phyloP scores from a whole-genome alignment of 2,888 invertebrate species.

The Strigamia crassipes region DNA sequence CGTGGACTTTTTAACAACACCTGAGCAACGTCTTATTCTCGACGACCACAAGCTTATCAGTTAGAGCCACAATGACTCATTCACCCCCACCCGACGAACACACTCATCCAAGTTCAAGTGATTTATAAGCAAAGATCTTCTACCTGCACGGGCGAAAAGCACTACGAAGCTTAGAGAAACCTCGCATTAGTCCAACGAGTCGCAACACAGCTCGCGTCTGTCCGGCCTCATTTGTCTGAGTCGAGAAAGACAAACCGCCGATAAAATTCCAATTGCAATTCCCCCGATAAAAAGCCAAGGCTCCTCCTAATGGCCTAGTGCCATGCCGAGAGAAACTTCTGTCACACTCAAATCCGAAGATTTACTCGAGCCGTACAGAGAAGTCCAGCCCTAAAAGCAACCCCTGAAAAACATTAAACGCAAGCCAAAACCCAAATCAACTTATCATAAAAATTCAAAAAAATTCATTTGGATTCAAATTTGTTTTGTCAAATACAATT shows the following conservation, averaged over 20 bases:
- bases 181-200: constrained; percentile 36
- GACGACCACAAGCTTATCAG: constrained; percentile 29
- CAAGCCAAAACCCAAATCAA: constrained; percentile 26
- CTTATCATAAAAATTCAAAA: not conserved
- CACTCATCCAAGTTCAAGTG: constrained; percentile 12
- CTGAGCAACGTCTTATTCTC: constrained; percentile 20
- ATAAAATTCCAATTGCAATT: constrained; percentile 45
- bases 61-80: constrained; percentile 12
- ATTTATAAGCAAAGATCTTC: constrained; percentile 30
- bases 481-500: constrained; percentile 31
- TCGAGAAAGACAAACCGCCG: constrained; percentile 39
- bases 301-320: constrained; percentile 40
- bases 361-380: constrained; percentile 34
- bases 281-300: constrained; percentile 43
- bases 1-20: constrained; percentile 40
- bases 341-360: constrained; percentile 36
- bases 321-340: constrained; percentile 40
- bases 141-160: constrained; percentile 33
- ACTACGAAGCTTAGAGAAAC: constrained; percentile 20
- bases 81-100: not conserved
- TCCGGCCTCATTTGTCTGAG: constrained; percentile 40
- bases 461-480: constrained; percentile 2
- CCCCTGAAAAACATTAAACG: constrained; percentile 2
- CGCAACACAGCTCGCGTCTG: constrained; percentile 36
- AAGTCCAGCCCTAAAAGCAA: constrained; percentile 34